phyloP scores from a whole-genome alignment of 2,113 vertebrate genomes.

The Tragelaphus strepsiceros region DNA sequence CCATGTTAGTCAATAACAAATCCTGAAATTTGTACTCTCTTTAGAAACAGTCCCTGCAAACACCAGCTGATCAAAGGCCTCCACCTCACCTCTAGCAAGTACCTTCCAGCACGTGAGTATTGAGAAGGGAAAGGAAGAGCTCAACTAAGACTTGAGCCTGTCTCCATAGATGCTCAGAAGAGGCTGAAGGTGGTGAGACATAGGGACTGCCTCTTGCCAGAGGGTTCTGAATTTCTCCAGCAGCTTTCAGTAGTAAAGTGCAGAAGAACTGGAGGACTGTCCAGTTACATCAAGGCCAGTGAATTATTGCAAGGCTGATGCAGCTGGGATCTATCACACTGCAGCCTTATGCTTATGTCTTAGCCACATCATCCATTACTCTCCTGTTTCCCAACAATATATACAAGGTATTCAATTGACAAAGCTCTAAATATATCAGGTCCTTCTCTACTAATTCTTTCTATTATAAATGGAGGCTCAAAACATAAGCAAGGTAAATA shows the following conservation, averaged over 20 bases:
- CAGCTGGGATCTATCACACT: not conserved
- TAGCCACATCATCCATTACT: not conserved
- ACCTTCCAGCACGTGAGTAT: not conserved
- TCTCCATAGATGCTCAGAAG: not conserved
- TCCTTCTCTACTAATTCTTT: slow-evolving; percentile 10
- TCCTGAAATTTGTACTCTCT: not conserved
- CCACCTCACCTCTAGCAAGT: not conserved
- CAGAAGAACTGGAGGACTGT: not conserved
- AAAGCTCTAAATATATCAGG: not conserved
- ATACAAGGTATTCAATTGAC: not conserved
- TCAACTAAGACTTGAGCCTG: not conserved
- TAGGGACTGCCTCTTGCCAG: not conserved
- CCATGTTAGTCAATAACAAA: not conserved
- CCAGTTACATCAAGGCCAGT: not conserved
- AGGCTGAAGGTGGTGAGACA: not conserved
- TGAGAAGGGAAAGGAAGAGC: not conserved
- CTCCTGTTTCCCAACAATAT: not conserved
- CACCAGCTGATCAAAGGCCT: not conserved
- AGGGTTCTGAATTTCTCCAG: not conserved
- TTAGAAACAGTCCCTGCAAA: not conserved
- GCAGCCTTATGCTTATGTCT: not conserved
- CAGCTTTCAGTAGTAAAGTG: not conserved
- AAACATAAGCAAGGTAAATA: slow-evolving; percentile 1
- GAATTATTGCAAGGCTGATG: not conserved
- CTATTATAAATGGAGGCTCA: not conserved